Conservation (phyloP, 2,797 vertebrate genomes). For the Pelochelys cantorii region DNA sequence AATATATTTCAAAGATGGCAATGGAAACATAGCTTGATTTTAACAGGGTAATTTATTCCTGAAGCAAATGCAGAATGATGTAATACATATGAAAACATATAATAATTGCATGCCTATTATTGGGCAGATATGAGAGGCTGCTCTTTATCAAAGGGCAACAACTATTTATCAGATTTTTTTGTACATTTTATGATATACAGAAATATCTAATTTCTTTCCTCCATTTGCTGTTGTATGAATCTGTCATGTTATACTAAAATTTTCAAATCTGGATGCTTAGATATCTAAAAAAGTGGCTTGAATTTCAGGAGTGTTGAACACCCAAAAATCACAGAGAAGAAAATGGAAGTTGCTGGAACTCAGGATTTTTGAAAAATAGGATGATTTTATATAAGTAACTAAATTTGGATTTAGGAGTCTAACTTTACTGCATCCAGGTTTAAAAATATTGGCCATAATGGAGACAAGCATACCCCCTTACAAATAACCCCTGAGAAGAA, state of each 20-base stretch:
- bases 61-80: not conserved
- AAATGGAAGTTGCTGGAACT: not conserved
- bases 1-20: not conserved
- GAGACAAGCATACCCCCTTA: not conserved
- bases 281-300: rapidly evolving
- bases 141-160: not conserved
- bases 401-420: not conserved
- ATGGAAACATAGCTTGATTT: not conserved
- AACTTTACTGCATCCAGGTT: not conserved
- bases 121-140: not conserved
- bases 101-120: not conserved
- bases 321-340: not conserved
- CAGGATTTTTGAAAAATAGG: not conserved
- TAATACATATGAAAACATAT: not conserved
- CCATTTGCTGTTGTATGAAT: not conserved
- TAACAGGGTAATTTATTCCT: not conserved
- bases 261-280: not conserved
- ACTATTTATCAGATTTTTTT: not conserved
- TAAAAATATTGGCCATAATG: not conserved
- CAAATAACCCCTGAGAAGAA: not conserved
- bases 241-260: not conserved
- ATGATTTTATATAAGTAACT: not conserved
- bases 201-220: not conserved
- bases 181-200: not conserved
- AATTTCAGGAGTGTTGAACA: not conserved